Conservation (phyloP, 2,113 vertebrate genomes). For the Uropsilus gracilis region DNA sequence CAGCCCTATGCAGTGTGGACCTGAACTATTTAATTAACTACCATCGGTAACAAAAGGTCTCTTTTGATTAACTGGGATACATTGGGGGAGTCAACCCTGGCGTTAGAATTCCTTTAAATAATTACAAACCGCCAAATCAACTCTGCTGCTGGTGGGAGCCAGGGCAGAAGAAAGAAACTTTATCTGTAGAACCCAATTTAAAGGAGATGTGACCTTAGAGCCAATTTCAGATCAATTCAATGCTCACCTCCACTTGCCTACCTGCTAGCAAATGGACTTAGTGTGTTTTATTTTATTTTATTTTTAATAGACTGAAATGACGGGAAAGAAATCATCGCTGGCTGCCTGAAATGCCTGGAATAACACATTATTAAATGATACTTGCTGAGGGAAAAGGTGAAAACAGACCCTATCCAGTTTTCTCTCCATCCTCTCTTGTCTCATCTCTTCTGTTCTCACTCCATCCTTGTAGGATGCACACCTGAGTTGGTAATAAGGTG, state of each 20-base stretch:
- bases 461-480: constrained; percentile 72
- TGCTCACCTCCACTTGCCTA: constrained; percentile 83
- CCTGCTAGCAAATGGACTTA: constrained; percentile 81
- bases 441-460: constrained; percentile 70
- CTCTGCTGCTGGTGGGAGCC: constrained; percentile 52
- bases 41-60: constrained; percentile 75
- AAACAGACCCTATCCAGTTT: neutral
- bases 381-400: constrained; percentile 48
- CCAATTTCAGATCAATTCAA: constrained; percentile 84
- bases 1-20: neutral
- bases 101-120: constrained; percentile 78
- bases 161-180: constrained; percentile 76
- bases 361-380: constrained; percentile 73
- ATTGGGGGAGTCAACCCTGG: constrained; percentile 51
- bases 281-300: constrained; percentile 19
- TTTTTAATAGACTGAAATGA: constrained; percentile 74
- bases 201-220: constrained; percentile 79
- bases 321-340: constrained; percentile 77
- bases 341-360: constrained; percentile 80
- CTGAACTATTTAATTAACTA: constrained; percentile 81
- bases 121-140: constrained; percentile 63
- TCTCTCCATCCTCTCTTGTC: constrained; percentile 62
- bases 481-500: constrained; percentile 81
- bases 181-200: constrained; percentile 80
- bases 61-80: constrained; percentile 83